Evolutionary conservation across 2,113 vertebrate genomes (phyloP).

Genomic region (Cryptomyrus ogoouensis): DNA sequence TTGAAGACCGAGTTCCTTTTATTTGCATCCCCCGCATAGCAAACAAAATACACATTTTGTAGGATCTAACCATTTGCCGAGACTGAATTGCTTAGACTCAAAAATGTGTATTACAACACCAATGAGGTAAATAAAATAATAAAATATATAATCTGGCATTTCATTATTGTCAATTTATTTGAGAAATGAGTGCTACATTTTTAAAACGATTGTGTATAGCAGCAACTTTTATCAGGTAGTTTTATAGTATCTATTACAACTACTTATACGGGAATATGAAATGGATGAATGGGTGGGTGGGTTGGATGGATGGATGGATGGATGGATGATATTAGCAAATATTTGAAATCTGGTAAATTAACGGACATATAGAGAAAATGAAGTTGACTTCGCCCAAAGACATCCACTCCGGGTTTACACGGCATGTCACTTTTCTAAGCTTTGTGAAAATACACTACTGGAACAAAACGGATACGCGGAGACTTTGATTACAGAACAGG

Average conservation of each 20-base stretch:
- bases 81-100: not conserved
- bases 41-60: not conserved
- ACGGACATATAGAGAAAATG: not conserved
- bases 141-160: not conserved
- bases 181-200: not conserved
- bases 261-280: not conserved
- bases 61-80: not conserved
- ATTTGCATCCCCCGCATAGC: not conserved
- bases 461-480: not conserved
- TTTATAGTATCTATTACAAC: not conserved
- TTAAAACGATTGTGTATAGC: not conserved
- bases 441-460: not conserved
- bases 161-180: not conserved
- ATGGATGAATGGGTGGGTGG: not conserved
- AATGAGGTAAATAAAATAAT: not conserved
- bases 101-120: not conserved
- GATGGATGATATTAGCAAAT: not conserved
- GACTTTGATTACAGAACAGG: not conserved
- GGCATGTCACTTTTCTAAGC: not conserved
- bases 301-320: not conserved
- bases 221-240: not conserved
- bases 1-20: not conserved
- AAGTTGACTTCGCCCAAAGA: not conserved
- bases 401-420: not conserved
- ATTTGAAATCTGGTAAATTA: not conserved